Evolutionary conservation across 2,113 vertebrate species (phyloP).

Genomic region (Merops nubicus): DNA sequence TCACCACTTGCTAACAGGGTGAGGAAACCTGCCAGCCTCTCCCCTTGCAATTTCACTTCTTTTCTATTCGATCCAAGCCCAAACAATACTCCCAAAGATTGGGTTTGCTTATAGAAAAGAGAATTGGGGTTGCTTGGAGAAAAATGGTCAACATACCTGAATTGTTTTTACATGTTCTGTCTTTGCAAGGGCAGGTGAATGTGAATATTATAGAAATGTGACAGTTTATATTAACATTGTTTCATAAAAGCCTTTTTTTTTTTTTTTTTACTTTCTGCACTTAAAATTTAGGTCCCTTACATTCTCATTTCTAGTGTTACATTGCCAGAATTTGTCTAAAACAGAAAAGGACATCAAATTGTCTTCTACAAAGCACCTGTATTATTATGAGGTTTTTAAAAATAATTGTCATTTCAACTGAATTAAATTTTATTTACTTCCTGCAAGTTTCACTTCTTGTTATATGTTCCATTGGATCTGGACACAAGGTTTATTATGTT

Average conservation of each 20-base stretch:
- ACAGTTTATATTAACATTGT: background rate
- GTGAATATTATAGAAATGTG: background rate
- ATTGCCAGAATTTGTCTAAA: background rate
- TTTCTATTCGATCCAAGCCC: background rate
- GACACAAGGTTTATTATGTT: background rate
- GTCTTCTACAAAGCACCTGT: background rate
- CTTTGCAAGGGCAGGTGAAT: background rate
- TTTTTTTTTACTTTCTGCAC: background rate
- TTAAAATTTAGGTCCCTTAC: background rate
- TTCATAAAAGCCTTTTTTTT: background rate
- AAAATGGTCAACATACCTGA: background rate
- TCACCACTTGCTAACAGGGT: background rate
- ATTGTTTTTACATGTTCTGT: background rate
- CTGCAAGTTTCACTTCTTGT: background rate
- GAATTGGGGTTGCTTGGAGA: background rate
- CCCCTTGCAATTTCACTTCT: background rate
- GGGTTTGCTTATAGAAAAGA: background rate
- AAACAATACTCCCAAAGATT: background rate
- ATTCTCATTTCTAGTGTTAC: background rate
- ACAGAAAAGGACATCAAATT: background rate
- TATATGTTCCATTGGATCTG: background rate
- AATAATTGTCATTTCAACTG: background rate
- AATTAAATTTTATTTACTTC: background rate
- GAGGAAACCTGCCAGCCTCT: background rate
- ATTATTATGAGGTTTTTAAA: background rate